Evolutionary conservation across 2,797 vertebrate genomes (phyloP), one percentile per base, ranked within the genome.

Genomic region (Anas bahamensis): DNA sequence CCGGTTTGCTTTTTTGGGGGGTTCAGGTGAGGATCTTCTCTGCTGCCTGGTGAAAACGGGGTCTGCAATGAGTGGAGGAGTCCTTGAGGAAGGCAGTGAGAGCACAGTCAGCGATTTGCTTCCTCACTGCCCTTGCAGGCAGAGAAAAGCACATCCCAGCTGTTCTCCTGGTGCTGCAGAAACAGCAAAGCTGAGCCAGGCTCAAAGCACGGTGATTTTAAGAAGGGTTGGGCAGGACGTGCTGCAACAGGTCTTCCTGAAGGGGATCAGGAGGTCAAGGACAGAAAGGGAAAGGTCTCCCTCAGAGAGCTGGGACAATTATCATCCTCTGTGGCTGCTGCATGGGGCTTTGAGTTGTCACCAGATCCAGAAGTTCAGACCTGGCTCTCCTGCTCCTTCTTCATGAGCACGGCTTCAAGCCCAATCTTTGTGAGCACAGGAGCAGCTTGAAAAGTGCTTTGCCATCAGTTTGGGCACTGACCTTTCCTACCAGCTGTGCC

Each of bases 101-200:
- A 42, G 41, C 18, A 42, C 39, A 75, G 18, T 4, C 42, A 59
- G 11, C 1, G 3, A 13, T 31, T 83, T 1, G 2, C 28, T 83
- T 57, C 50, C 29, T 22, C 1, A 1, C 16, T 16, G 8, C 37
- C 31, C 33, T 41, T 35, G 18, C 61, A 86, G 13, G 19, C 2
- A 1, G 46, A 48, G n/a, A 41, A 60, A 71, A 55, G 46, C 1
- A 0, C 28, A 39, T 33, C 18, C 0, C 4, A 60, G 66, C 21
- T 1, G 8, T 11, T 14, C 59, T 81, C 16, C 61, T 0, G 1
- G 63, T 3, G 3, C 22, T 66, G 33, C 1, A 2, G 56, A 35
- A 55, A 42, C 1, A 3, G 35, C 18, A 52, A n/a, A 86, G 37
- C 3, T 1, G 44, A 74, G 55, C 17, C 2, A 4, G 66, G 44